Base-by-base conservation (phyloP, 1,140 invertebrate genomes). In the Apis laboriosa region DNA sequence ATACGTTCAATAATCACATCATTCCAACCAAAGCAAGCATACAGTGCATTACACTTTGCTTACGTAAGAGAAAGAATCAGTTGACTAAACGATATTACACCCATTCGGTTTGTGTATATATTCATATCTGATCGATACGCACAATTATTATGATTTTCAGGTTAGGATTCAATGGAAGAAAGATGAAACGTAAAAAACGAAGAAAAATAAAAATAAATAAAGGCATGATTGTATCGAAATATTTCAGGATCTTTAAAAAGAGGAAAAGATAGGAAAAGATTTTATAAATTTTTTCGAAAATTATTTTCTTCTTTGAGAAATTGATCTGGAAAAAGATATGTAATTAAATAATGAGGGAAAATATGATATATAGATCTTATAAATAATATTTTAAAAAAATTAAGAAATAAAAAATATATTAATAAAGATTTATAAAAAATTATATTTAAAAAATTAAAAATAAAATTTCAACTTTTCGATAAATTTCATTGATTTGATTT, bases 1-100 rank as follows among this genome's bases (percentile, higher is more conserved):
- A 70, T 55, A 51, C 43, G 60, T 51, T 71, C 51, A 74, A 85
- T 77, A 84, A 90, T 72, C 82, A 77, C 70, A 73, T 70, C 53
- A 66, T 60, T 55, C 77, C 51, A 56, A 71, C 17, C 21, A 53
- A 56, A 72, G 17, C 17, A n/a, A 58, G 67, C 55, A 74, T 19
- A 73, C 24, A 53, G 51, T 77, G 49, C 75, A 19, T 83, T 67
- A 66, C 17, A 84, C 56, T 83, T 76, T 76, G 53, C 49, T 86
- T 86, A 86, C 15, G 60, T 71, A 86, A 86, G 51, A 86, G 51
- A 71, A 74, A 58, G 51, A 55, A n/a, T 19, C n/a, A 19, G 34
- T 56, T 24, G 34, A 68, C 13, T 51, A 68, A 73, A 34, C 55
- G 43, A 68, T 17, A 28, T 17, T 64, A 4, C 28, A n/a, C n/a